Evolutionary conservation across 2,113 vertebrate species (phyloP).

Genomic region (Oncorhynchus clarkii): DNA sequence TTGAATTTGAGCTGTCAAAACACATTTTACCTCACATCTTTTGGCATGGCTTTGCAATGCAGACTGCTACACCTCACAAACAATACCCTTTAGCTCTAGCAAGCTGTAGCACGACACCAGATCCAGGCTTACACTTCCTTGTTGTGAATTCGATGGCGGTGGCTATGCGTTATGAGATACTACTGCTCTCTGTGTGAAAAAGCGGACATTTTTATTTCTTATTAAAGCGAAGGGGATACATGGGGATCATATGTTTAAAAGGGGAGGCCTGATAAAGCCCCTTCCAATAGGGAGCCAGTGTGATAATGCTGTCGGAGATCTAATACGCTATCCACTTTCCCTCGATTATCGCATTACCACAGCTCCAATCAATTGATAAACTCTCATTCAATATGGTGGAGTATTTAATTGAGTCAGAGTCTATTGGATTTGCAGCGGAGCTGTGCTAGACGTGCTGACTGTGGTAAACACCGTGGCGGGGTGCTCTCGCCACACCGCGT

Average conservation of each 20-base stretch:
- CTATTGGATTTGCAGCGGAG: conserved; percentile 93
- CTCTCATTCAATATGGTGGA: conserved; percentile 90
- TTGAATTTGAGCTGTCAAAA: conserved; percentile 33
- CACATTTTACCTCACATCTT: conserved; percentile 53
- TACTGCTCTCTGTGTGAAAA: no score
- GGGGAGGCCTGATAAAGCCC: conserved; percentile 67
- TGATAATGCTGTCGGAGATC: conserved; percentile 76
- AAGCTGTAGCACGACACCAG: conserved; percentile 44
- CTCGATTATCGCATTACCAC: conserved; percentile 98
- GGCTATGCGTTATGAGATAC: no score
- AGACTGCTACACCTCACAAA: conserved; percentile 47
- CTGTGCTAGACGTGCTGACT: conserved; percentile 89
- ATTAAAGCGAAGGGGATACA: conserved; percentile 60
- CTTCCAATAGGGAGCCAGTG: conserved; percentile 66
- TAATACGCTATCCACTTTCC: conserved; percentile 96
- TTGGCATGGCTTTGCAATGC: conserved; percentile 60
- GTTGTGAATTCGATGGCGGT: no score
- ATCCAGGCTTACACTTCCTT: conserved; percentile 14
- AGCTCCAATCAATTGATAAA: conserved; percentile 98
- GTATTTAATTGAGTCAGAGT: conserved; percentile 99
- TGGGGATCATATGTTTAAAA: conserved; percentile 61
- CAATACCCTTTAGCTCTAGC: conserved; percentile 45
- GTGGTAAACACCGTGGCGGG: conserved; percentile 83
- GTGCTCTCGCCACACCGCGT: conserved; percentile 37
- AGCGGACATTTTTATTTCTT: conserved; percentile 56